Conservation (phyloP, 2,113 vertebrate species). For the Channa argus region DNA sequence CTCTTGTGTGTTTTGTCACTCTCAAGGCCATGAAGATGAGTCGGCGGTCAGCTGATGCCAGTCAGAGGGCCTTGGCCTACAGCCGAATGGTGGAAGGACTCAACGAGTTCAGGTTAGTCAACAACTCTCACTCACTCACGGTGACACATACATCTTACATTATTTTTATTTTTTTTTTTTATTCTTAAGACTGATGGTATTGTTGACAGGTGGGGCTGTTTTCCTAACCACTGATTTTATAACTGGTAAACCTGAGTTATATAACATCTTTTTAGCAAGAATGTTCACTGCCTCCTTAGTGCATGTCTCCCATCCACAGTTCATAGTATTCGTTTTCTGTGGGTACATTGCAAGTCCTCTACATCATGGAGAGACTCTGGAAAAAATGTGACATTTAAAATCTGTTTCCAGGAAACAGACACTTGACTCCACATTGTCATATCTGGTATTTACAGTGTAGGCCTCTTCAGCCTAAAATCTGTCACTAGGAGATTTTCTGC, state of each 20-base stretch:
- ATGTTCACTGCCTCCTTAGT: too few species aligned
- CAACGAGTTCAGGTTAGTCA: slow-evolving; percentile 96
- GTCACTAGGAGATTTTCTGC: slow-evolving; percentile 1
- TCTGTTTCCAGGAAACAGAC: slow-evolving; percentile 1
- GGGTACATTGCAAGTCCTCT: background rate
- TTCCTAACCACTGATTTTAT: too few species aligned
- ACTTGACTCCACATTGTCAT: background rate
- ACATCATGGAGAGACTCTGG: background rate
- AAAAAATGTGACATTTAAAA: slow-evolving; percentile 31
- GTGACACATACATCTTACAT: background rate
- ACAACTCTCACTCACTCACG: slow-evolving; percentile 38
- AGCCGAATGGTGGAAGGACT: slow-evolving; percentile 96
- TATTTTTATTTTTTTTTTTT: background rate
- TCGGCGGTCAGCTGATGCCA: slow-evolving; percentile 93
- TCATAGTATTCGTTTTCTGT: too few species aligned
- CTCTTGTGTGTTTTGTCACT: slow-evolving; percentile 70
- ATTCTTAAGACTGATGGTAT: too few species aligned
- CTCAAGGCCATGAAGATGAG: slow-evolving; percentile 99
- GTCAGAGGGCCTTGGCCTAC: slow-evolving; percentile 93
- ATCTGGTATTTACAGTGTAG: background rate
- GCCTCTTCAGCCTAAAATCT: background rate
- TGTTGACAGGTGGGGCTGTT: too few species aligned
- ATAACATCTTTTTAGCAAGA: too few species aligned
- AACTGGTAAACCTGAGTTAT: too few species aligned
- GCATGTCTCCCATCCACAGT: too few species aligned